Conservation (phyloP, 2,113 vertebrate genomes). For the Crotalus tigris region DNA sequence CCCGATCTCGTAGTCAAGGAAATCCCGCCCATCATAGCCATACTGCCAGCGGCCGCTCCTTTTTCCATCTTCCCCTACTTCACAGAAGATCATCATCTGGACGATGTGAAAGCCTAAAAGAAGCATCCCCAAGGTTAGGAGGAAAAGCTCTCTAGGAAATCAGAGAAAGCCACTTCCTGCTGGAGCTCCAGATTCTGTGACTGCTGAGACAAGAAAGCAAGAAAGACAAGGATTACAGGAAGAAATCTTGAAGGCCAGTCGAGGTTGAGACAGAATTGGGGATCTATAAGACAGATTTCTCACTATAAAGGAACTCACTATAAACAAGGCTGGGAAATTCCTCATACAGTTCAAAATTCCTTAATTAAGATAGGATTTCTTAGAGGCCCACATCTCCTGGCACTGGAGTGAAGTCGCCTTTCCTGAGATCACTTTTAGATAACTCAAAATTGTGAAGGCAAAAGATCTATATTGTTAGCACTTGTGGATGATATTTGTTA, state of each 20-base stretch:
- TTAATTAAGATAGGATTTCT: not conserved
- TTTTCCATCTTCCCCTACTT: not conserved
- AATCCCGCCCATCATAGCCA: not conserved
- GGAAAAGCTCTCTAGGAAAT: not conserved
- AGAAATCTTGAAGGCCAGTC: not conserved
- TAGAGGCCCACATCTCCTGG: not conserved
- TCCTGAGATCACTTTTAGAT: not conserved
- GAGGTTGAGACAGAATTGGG: not conserved
- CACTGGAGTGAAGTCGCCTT: not conserved
- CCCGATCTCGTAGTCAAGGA: not conserved
- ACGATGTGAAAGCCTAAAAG: not conserved
- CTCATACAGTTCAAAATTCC: not conserved
- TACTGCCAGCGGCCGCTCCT: not conserved
- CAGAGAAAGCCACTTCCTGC: not conserved
- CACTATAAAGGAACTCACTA: not conserved
- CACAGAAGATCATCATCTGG: not conserved
- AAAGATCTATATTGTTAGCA: too few relatives aligned
- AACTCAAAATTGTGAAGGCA: not conserved
- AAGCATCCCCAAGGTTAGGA: not conserved
- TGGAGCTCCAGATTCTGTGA: not conserved
- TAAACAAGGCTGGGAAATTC: not conserved
- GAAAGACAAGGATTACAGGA: not conserved
- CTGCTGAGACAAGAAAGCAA: not conserved
- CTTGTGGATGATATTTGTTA: too few relatives aligned
- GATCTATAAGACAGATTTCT: not conserved